Conservation (phyloP, 2,113 vertebrate genomes). For the Oncorhynchus mykiss region DNA sequence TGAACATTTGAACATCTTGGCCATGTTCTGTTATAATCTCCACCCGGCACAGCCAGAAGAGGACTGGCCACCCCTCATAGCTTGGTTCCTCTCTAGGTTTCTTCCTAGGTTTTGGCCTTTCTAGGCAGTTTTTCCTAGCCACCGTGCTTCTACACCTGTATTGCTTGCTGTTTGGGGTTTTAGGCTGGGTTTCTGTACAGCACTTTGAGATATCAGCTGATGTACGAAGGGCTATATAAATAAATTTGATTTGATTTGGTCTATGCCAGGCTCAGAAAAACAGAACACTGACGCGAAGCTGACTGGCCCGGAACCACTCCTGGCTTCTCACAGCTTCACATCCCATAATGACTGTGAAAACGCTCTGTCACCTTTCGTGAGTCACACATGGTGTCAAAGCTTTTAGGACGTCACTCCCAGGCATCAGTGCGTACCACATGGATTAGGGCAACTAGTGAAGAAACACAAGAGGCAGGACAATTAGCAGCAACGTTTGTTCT, state of each 20-base stretch:
- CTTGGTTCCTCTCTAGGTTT: too few species aligned
- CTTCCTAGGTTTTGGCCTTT: too few species aligned
- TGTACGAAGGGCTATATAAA: too few species aligned
- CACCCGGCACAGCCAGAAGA: too few species aligned
- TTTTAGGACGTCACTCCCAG: constrained; percentile 9
- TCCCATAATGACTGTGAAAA: constrained; percentile 19
- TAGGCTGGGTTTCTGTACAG: too few species aligned
- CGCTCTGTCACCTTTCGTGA: neutral
- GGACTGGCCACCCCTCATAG: too few species aligned
- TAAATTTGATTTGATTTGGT: neutral
- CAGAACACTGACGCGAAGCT: neutral
- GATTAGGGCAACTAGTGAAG: neutral
- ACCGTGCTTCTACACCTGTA: too few species aligned
- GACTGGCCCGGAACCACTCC: neutral
- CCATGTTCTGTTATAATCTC: too few species aligned
- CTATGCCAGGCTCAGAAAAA: neutral
- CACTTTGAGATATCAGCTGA: too few species aligned
- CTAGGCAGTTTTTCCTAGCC: too few species aligned
- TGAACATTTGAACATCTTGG: too few species aligned
- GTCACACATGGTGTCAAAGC: neutral
- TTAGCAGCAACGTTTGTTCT: neutral
- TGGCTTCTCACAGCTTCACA: constrained; percentile 11
- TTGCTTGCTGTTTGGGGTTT: too few species aligned
- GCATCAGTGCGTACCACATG: neutral
- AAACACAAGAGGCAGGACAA: neutral